Base-by-base conservation (phyloP, 2,888 invertebrate species). In the Drosophila peninsularis region DNA sequence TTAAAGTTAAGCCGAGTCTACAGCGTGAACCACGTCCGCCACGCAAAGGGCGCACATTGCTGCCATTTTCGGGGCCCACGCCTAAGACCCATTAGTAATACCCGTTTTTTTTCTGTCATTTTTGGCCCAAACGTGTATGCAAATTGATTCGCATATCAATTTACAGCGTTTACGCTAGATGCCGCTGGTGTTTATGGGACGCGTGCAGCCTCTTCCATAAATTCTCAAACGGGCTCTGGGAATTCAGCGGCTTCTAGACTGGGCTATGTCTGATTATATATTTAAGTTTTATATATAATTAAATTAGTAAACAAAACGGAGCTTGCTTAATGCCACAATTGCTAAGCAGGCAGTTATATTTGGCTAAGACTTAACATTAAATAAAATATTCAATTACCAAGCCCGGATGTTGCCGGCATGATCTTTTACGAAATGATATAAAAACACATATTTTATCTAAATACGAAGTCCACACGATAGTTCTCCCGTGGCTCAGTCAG, bases 41-140 rank as follows among this genome's bases (percentile, higher is more conserved):
- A 36, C 39, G 41, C 52, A 74, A 79, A 79, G 79, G 79, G 79
- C 79, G 75, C 57, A 62, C 37, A 62, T 37, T 34, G 39, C 32
- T n/a, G 37, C 54, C 17, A 45, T 42, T 55, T 49, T 14, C 19
- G 32, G 39, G 39, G 10, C 27, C 27, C 45, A 27, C 44, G 44
- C 27, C 45, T 27, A 27, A 45, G 30, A 19, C 44, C 54, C 44
- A 63, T 49, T 71, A 44, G 37, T 44, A 17, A 62, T 27, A 34
- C 49, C 3, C 10, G 49, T 49, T 32, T 32, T 19, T 6, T 36
- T n/a, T 39, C 9, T 39, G 17, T 17, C 5, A 11, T 45, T 58
- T 69, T 52, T 55, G 65, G 66, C 34, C 47, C 19, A 41, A 56
- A 32, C 60, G 52, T 55, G 73, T 53, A 71, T 71, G 71, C 60